Percentiles rank a stretch among this genome's conserved stretches.
Evolutionary conservation across 2,888 invertebrate species (phyloP).

Genomic region (Melanotus villosus): DNA sequence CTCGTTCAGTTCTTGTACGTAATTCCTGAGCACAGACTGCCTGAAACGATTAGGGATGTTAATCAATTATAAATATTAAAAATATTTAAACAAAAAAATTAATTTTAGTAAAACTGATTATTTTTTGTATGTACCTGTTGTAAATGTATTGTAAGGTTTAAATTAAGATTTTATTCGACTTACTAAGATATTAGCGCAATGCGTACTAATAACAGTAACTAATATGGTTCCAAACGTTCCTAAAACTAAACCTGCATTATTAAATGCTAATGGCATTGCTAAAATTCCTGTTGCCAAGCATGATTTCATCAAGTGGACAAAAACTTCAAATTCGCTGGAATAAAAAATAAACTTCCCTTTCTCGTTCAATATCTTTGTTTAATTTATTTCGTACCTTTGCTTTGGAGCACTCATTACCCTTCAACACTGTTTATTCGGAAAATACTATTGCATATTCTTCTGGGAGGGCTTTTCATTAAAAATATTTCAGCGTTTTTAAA

Average conservation of each 20-base stretch:
- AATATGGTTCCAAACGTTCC: constrained; percentile 88
- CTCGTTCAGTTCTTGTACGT: constrained; percentile 79
- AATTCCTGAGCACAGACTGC: constrained; percentile 87
- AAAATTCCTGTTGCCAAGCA: constrained; percentile 97
- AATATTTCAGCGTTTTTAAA: too few relatives aligned
- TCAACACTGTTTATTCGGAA: not conserved
- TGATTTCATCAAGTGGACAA: constrained; percentile 95
- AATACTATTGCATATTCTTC: too few relatives aligned
- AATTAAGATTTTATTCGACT: constrained; percentile 60
- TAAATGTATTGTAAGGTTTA: not conserved
- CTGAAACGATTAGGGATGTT: constrained; percentile 72
- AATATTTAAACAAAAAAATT: too few relatives aligned
- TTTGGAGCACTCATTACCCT: not conserved
- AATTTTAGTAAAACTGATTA: too few relatives aligned
- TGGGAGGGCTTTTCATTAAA: too few relatives aligned
- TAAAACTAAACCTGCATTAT: constrained; percentile 86
- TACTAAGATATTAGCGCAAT: constrained; percentile 93
- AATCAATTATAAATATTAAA: too few relatives aligned
- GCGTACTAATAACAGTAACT: constrained; percentile 91
- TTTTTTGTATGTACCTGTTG: too few relatives aligned
- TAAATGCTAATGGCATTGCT: constrained; percentile 94
- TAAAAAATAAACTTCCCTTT: not conserved
- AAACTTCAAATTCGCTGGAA: constrained; percentile 87
- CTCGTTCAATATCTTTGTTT: too few relatives aligned
- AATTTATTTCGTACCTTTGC: not conserved